A percentile compares a stretch with the other conserved stretches of the same genome.
Evolutionary conservation across 2,888 invertebrate species (phyloP).

Genomic region (Bellardia pandia): DNA sequence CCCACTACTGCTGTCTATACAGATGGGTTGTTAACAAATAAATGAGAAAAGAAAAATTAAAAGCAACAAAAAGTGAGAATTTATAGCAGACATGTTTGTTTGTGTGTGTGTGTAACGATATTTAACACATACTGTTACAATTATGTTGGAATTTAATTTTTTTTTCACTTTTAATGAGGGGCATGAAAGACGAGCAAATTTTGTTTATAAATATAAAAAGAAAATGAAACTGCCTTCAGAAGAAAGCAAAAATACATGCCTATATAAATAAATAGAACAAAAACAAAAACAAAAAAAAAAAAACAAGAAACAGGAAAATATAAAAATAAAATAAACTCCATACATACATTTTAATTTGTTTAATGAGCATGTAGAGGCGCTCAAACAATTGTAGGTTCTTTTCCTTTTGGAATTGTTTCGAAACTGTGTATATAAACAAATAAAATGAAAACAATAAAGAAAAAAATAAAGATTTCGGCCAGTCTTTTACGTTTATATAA

Average conservation of each 20-base stretch:
- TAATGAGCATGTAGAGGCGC: constrained; percentile 29
- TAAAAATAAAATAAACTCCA: neutral
- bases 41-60: constrained; percentile 8
- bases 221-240: constrained; percentile 25
- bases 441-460: constrained; percentile 19
- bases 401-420: constrained; percentile 15
- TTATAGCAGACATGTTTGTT: neutral
- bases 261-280: constrained; percentile 1
- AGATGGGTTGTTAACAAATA: constrained; percentile 10
- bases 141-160: neutral
- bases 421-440: constrained; percentile 19
- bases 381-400: constrained; percentile 36
- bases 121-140: constrained; percentile 50
- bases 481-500: constrained; percentile 13
- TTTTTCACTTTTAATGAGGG: constrained; percentile 43
- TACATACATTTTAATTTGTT: constrained; percentile 43
- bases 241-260: neutral
- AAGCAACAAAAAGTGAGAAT: neutral
- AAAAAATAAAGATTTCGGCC: constrained; percentile 31
- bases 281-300: neutral
- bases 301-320: neutral
- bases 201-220: constrained; percentile 30
- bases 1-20: neutral
- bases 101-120: constrained; percentile 4
- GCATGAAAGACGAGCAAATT: constrained; percentile 22